Evolutionary conservation across 2,113 vertebrate species (phyloP), one percentile per base, ranked within the genome.

Genomic region (Callionymus lyra): DNA sequence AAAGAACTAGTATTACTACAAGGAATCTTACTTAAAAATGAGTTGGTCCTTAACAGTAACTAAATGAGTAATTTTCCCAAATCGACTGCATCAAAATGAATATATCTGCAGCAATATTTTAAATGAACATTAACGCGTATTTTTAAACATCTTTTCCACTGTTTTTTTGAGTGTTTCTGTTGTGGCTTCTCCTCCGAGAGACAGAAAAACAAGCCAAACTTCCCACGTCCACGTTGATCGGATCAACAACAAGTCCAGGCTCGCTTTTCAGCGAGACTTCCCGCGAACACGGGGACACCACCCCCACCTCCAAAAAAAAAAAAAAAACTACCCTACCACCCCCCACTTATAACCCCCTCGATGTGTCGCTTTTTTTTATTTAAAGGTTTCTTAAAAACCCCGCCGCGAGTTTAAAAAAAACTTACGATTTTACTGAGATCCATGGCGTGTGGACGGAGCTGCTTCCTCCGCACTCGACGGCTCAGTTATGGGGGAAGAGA

Each of bases 341-440:
- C 17, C 12, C 47, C 6, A 33, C 33, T 40, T 38, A 34, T 12
- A 16, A 9, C n/a, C 13, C 12, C 21, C 4, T 4, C 6, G 41
- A 31, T 42, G 8, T 34, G 16, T 4, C 9, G n/a, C 2, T 16
- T n/a, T n/a, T n/a, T n/a, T n/a, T n/a, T n/a, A n/a, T n/a, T n/a
- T n/a, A n/a, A n/a, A n/a, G n/a, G n/a, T n/a, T n/a, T n/a, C n/a
- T n/a, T n/a, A n/a, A n/a, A n/a, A n/a, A n/a, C n/a, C n/a, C n/a
- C n/a, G n/a, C n/a, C n/a, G 13, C 16, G 31, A 27, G 47, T 31
- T 2, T 15, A 18, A 6, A 6, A 2, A 10, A 19, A 50, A 77
- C 84, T 76, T 82, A 87, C 85, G 50, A 87, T 86, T 65, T 86
- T 87, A 59, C 70, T 81, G 50, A 77, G 74, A 63, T 87, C 85